Percentiles rank a stretch among this genome's conserved stretches.
Conservation (phyloP, 64 coral and sea anemone genomes). For the Pocillopora verrucosa region DNA sequence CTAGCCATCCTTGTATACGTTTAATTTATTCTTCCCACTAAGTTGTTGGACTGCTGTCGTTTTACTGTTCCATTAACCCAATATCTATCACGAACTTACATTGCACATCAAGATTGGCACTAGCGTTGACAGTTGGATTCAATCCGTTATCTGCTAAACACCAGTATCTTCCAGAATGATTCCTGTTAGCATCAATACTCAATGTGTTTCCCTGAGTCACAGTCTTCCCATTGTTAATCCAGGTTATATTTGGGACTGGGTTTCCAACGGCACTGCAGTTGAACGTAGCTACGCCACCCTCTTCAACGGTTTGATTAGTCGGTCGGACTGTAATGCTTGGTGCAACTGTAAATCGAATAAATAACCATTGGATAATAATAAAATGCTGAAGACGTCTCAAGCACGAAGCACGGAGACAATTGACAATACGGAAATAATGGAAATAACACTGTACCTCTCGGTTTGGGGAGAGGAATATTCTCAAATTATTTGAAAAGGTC, state of each 20-base stretch:
- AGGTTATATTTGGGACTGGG: neutral
- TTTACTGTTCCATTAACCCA: too few species aligned
- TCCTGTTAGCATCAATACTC: neutral
- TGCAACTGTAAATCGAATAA: neutral
- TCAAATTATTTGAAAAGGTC: too few species aligned
- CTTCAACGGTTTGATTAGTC: neutral
- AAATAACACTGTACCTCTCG: too few species aligned
- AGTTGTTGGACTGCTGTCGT: neutral
- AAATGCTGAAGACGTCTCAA: neutral
- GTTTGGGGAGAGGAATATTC: too few species aligned
- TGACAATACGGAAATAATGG: too few species aligned
- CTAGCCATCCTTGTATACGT: too few species aligned
- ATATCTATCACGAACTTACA: neutral
- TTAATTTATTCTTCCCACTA: neutral
- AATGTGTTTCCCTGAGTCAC: neutral
- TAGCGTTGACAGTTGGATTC: conserved; percentile 1
- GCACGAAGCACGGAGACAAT: too few species aligned
- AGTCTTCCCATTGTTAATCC: neutral
- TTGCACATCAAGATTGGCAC: neutral
- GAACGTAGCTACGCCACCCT: neutral
- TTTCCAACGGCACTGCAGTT: neutral
- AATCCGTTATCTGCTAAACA: neutral
- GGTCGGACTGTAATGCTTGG: neutral
- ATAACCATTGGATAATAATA: neutral
- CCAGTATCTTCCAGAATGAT: conserved; percentile 3